Percentiles rank a stretch among this genome's conserved stretches.
These are phyloP conservation scores for Pseudochromis fuscus DNA, from an alignment of 2,797 vertebrate genomes.

Conservation along the genomic window DNA sequence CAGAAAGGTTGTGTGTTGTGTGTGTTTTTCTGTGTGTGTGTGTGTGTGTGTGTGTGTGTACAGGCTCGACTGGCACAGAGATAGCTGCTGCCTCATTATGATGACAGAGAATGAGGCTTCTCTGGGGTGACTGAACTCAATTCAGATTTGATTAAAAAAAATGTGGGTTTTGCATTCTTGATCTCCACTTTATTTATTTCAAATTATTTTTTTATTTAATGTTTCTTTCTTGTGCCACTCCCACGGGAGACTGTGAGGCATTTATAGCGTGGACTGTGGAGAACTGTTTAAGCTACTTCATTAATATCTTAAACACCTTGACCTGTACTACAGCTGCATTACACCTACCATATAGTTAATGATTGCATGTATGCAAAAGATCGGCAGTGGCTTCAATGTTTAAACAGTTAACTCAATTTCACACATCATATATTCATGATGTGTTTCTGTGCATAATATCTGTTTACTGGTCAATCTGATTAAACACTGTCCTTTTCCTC, in stretches of 20 bases:
- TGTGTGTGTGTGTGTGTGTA: slow-evolving; percentile 5
- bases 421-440: background rate
- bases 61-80: slow-evolving; percentile 51
- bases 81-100: slow-evolving; percentile 69
- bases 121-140: slow-evolving; percentile 67
- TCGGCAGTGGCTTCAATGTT: background rate
- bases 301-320: slow-evolving; percentile 56
- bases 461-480: too few relatives aligned
- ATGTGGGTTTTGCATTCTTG: slow-evolving; percentile 56
- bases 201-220: slow-evolving; percentile 12
- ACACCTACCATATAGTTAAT: slow-evolving; percentile 1
- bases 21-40: slow-evolving; percentile 10
- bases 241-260: slow-evolving; percentile 22
- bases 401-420: background rate
- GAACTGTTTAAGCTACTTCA: slow-evolving; percentile 47
- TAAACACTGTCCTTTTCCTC: too few relatives aligned
- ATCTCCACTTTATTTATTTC: slow-evolving; percentile 51
- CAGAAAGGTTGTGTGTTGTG: slow-evolving; percentile 50
- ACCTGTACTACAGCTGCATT: slow-evolving; percentile 27
- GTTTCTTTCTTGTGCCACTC: slow-evolving; percentile 20
- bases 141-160: slow-evolving; percentile 58
- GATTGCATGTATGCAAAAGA: background rate
- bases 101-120: slow-evolving; percentile 65
- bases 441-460: background rate
- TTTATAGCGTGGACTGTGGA: slow-evolving; percentile 32